phyloP scores from a whole-genome alignment of 2,113 vertebrate genomes.

The Callospermophilus lateralis region DNA sequence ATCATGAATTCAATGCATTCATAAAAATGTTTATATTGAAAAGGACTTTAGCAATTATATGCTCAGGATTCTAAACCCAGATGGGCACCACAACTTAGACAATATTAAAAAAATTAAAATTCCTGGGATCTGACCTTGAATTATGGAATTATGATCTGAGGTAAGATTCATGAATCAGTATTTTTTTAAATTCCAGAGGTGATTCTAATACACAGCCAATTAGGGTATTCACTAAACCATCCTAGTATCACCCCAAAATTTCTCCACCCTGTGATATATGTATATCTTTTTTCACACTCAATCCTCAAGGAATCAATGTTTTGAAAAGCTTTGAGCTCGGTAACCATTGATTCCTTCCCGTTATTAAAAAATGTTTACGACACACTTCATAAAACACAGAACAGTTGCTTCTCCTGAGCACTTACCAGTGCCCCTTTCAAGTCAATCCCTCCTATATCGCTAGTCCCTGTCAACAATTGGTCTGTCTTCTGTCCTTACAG shows the following conservation, averaged over 20 bases:
- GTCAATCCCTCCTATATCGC: not conserved
- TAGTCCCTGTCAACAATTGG: too few species aligned
- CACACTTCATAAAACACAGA: not conserved
- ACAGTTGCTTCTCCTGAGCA: not conserved
- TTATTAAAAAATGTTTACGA: not conserved
- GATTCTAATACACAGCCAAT: not conserved
- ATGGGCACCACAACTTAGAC: not conserved
- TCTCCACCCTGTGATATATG: not conserved
- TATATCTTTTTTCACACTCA: not conserved
- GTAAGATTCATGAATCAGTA: not conserved
- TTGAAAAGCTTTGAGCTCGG: not conserved
- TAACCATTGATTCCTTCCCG: not conserved
- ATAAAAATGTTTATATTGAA: not conserved
- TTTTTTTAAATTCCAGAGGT: not conserved
- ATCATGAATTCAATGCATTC: not conserved
- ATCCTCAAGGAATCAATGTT: not conserved
- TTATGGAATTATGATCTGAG: not conserved
- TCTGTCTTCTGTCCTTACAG: too few species aligned
- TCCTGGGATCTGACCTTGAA: not conserved
- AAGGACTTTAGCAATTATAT: not conserved
- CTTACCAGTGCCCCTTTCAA: not conserved
- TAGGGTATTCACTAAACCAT: not conserved
- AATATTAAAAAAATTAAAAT: constrained; percentile 17
- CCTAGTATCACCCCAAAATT: not conserved
- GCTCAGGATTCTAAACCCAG: not conserved